Evolutionary conservation across 2,113 vertebrate genomes (phyloP), one percentile per base, ranked within the genome.

Genomic region (Actenoides hombroni): DNA sequence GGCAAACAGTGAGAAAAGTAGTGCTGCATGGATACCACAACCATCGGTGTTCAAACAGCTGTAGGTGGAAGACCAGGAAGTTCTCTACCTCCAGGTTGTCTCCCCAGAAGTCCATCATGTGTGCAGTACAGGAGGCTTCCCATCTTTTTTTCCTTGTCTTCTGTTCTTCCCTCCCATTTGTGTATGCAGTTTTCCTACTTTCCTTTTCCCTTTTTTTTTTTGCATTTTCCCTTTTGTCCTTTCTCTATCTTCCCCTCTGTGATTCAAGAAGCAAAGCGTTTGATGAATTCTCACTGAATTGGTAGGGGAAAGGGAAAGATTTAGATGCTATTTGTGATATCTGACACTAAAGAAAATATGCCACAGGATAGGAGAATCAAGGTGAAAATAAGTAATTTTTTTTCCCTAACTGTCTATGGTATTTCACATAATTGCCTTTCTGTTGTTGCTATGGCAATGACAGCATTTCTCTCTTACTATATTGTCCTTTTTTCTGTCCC

Each of bases 361-460:
- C 42, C 13, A 5, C 12, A 33, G 19, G 7, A 21, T 5, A 18
- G 9, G 46, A 92, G 69, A 88, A 83, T 65, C 44, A 35, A 33
- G 61, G 40, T 65, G 29, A 69, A 75, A 94, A 46, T 16, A 56
- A 83, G 29, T 13, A 24, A 12, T 40, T 54, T 56, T n/a, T 24
- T 9, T 56, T 21, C 6, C 13, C 23, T 14, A 17, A 15, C 24
- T n/a, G 0, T 67, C 57, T 53, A 5, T 53, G 24, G 6, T 65
- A 70, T 95, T 81, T 77, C 76, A 70, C 18, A 11, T 74, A 69
- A 71, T 83, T 90, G 61, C 59, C 51, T 0, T 18, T 85, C 63
- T 91, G 76, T 39, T 65, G 91, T 95, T 96, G 89, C 89, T 39
- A 69, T 92, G 73, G 86, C 24, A 86, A 88, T 69, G 26, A 28